A percentile compares a stretch with the other conserved stretches of the same genome.
Conservation (phyloP, 30 jellyfish, hydroid and myxozoan species). For the Aurelia aurita complex sp. Pacific region DNA sequence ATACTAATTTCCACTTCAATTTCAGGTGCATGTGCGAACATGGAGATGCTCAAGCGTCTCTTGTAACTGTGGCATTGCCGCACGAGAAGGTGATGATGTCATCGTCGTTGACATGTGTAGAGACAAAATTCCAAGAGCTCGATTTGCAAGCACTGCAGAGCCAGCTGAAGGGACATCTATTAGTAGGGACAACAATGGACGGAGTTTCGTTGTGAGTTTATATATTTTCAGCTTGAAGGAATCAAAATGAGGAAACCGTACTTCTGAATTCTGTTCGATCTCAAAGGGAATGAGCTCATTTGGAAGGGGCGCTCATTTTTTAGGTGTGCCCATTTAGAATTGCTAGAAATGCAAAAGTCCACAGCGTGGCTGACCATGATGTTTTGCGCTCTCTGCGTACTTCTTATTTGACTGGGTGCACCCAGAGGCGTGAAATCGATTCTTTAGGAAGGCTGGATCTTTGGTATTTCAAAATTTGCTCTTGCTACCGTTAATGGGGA, state of each 20-base stretch:
- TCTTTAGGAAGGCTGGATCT: not conserved
- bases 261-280: too few species aligned
- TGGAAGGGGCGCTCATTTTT: too few species aligned
- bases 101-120: constrained; percentile 93
- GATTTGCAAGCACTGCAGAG: constrained; percentile 78
- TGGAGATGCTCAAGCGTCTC: constrained; percentile 85
- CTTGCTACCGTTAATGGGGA: not conserved
- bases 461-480: not conserved
- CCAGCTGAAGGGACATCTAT: constrained; percentile 84
- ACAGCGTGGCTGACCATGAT: too few species aligned
- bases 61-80: constrained; percentile 95
- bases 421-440: too few species aligned
- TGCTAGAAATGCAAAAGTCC: too few species aligned
- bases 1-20: not conserved
- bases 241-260: too few species aligned
- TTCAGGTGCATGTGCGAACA: constrained; percentile 92
- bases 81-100: constrained; percentile 95
- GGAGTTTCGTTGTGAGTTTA: constrained; percentile 73
- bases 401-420: too few species aligned
- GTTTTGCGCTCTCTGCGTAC: too few species aligned
- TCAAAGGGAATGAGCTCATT: too few species aligned
- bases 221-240: not conserved
- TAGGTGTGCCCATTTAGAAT: not conserved
- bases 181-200: constrained; percentile 79
- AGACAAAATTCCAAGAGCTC: constrained; percentile 84